Evolutionary conservation across 2,113 vertebrate species (phyloP).

Genomic region (Oryzias javanicus): DNA sequence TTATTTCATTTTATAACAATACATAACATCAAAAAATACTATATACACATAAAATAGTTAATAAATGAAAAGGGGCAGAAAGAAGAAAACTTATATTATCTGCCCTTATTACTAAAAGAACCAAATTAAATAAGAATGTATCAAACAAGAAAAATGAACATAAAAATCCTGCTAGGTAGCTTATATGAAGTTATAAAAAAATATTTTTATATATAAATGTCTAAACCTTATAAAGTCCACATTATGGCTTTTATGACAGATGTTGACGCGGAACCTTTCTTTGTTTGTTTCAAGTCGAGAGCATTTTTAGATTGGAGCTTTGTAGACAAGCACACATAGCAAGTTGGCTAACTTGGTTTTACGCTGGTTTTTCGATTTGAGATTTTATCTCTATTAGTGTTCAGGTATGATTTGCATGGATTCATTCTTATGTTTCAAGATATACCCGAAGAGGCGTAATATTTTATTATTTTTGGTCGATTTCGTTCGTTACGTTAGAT

Average conservation of each 20-base stretch:
- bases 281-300: slow-evolving; percentile 43
- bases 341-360: neutral
- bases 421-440: neutral
- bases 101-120: no score
- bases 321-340: slow-evolving; percentile 10
- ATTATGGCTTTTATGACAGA: neutral
- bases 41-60: no score
- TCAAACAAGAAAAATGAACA: no score
- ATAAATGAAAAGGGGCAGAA: no score
- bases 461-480: neutral
- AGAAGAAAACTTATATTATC: no score
- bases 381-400: neutral
- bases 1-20: no score
- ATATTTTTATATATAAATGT: no score
- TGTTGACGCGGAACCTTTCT: slow-evolving; percentile 6
- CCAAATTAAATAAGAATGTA: no score
- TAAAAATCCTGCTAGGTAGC: no score
- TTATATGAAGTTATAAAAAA: neutral
- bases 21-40: no score
- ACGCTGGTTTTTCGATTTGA: neutral
- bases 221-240: no score
- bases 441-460: neutral
- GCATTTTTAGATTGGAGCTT: slow-evolving; percentile 17
- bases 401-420: slow-evolving; percentile 4
- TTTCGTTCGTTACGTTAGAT: neutral